phyloP scores from a whole-genome alignment of 2,797 vertebrate species.

The Poeciliopsis presidionis region DNA sequence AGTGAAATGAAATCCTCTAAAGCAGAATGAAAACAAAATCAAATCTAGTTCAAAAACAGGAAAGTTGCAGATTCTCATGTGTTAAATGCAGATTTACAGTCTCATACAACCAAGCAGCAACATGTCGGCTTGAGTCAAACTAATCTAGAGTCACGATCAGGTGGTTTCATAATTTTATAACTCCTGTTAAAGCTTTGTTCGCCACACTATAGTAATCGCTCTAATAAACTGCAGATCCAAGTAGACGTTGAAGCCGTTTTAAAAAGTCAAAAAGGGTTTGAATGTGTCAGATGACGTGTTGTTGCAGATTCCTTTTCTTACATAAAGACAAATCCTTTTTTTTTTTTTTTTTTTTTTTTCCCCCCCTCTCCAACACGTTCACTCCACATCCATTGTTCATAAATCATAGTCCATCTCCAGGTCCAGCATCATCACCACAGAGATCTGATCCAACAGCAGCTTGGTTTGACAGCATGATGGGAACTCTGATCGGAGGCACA shows the following conservation, averaged over 20 bases:
- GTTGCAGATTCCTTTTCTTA: constrained; percentile 44
- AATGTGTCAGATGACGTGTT: constrained; percentile 37
- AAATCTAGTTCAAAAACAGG: constrained; percentile 19
- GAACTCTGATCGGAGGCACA: constrained; percentile 38
- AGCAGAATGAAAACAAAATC: constrained; percentile 24
- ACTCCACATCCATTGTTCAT: constrained; percentile 63
- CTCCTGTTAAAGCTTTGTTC: constrained; percentile 32
- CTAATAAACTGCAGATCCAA: constrained; percentile 53
- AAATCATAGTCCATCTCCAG: constrained; percentile 51
- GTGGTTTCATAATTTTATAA: constrained; percentile 10
- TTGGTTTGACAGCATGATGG: constrained; percentile 32
- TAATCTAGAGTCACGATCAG: constrained; percentile 16
- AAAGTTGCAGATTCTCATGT: constrained; percentile 44
- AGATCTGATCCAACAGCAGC: constrained; percentile 28
- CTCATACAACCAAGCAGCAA: constrained; percentile 72
- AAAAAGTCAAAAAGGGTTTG: constrained; percentile 41
- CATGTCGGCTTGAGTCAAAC: constrained; percentile 50
- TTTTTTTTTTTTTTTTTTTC: neutral
- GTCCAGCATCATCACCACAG: constrained; percentile 58
- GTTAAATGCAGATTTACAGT: constrained; percentile 57
- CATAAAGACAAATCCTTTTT: constrained; percentile 22
- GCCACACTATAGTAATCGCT: constrained; percentile 32
- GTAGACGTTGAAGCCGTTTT: constrained; percentile 29
- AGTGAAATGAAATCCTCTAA: constrained; percentile 12
- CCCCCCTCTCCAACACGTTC: constrained; percentile 23